Evolutionary conservation across 2,113 vertebrate genomes (phyloP).

Genomic region (Microcebus tavaratra): DNA sequence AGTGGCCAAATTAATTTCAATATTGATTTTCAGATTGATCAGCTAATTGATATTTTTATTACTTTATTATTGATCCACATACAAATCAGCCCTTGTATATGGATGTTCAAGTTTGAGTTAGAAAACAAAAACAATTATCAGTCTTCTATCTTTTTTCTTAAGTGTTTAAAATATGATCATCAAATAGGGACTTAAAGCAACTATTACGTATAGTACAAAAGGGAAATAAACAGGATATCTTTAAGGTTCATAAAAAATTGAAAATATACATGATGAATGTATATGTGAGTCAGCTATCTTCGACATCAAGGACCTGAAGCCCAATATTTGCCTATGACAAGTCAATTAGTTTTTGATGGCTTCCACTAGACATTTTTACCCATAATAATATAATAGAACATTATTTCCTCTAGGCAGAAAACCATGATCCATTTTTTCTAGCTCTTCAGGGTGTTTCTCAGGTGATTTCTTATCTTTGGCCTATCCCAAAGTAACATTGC

Average conservation of each 20-base stretch:
- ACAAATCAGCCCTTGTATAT: neutral
- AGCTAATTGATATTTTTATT: neutral
- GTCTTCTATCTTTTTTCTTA: neutral
- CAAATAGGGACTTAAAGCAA: neutral
- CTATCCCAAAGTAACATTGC: neutral
- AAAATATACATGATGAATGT: neutral
- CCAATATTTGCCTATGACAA: neutral
- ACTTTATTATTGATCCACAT: neutral
- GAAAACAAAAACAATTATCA: neutral
- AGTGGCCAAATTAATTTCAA: neutral
- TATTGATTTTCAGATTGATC: neutral
- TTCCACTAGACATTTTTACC: neutral
- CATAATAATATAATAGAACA: neutral
- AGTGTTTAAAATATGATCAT: neutral
- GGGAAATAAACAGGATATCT: neutral
- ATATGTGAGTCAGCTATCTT: neutral
- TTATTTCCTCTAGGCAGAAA: constrained; percentile 4
- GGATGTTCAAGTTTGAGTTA: neutral
- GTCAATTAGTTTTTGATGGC: neutral
- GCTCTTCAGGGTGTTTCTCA: neutral
- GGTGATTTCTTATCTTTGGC: neutral
- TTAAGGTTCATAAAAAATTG: neutral
- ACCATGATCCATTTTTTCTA: constrained; percentile 4
- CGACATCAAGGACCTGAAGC: neutral
- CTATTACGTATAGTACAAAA: neutral